A percentile compares a stretch with the other conserved stretches of the same genome.
Evolutionary conservation across 1,140 invertebrate species (phyloP).

Genomic region (Propsilocerus akamusi): DNA sequence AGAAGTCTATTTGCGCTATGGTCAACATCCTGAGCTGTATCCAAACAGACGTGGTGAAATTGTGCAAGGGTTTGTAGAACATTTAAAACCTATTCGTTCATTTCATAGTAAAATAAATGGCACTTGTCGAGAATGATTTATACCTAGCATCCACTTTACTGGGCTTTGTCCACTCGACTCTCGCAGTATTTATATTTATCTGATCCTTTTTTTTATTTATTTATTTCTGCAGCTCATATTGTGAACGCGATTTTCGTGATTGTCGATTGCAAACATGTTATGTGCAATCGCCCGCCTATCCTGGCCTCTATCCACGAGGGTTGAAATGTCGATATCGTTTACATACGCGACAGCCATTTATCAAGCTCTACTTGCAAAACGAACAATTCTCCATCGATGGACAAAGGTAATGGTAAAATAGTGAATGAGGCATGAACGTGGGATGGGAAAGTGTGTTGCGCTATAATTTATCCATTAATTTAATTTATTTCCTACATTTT

Average conservation of each 20-base stretch:
- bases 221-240: conserved; percentile 49
- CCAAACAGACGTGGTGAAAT: conserved; percentile 74
- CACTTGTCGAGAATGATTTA: conserved; percentile 14
- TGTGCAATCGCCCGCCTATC: conserved; percentile 80
- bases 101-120: conserved; percentile 20
- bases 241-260: conserved; percentile 66
- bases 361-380: conserved; percentile 81
- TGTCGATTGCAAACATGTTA: conserved; percentile 79
- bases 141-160: conserved; percentile 6
- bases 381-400: conserved; percentile 88
- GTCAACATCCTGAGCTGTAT: conserved; percentile 80
- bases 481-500: no score
- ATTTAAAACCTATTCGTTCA: not conserved
- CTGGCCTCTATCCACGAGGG: conserved; percentile 76
- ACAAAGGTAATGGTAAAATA: conserved; percentile 34
- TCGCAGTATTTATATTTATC: conserved; percentile 10
- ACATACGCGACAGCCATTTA: conserved; percentile 70
- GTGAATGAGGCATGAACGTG: not conserved
- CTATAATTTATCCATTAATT: no score
- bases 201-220: conserved; percentile 10
- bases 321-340: conserved; percentile 77
- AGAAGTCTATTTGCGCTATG: conserved; percentile 72
- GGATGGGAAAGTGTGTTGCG: not conserved
- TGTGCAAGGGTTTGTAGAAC: conserved; percentile 41
- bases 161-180: conserved; percentile 11